Evolutionary conservation across 2,888 invertebrate genomes (phyloP).

Genomic region (Gymnocheta viridis): DNA sequence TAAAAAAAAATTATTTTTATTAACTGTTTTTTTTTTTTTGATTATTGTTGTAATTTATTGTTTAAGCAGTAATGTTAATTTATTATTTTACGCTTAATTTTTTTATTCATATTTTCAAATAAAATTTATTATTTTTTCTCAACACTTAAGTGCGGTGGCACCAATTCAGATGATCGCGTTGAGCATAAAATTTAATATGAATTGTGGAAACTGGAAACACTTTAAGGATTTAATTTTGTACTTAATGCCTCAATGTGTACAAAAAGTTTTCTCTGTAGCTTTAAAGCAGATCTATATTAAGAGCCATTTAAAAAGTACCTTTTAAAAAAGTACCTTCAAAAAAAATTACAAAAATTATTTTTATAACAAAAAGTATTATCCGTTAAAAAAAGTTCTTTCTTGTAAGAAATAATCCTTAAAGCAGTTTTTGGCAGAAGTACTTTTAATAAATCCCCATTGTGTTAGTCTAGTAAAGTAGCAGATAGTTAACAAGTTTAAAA

Average conservation of each 20-base stretch:
- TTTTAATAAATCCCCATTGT: too few relatives aligned
- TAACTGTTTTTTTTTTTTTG: constrained; percentile 1
- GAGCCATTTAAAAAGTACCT: neutral
- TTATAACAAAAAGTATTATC: too few relatives aligned
- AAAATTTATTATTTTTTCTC: neutral
- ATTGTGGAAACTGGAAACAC: too few relatives aligned
- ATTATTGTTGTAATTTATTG: constrained; percentile 1
- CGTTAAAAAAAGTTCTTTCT: too few relatives aligned
- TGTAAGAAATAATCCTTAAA: too few relatives aligned
- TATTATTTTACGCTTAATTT: neutral
- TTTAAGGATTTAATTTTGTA: neutral
- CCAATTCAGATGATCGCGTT: too few relatives aligned
- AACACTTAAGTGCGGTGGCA: too few relatives aligned
- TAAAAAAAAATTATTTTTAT: neutral
- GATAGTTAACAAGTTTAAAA: too few relatives aligned
- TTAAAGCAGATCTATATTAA: neutral
- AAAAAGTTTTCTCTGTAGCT: neutral
- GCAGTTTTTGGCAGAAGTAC: too few relatives aligned
- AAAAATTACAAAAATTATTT: too few relatives aligned
- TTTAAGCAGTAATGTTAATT: neutral
- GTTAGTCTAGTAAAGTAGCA: too few relatives aligned
- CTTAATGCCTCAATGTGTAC: neutral
- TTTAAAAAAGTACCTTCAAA: neutral
- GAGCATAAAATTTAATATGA: too few relatives aligned
- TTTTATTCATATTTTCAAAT: neutral